Conservation (phyloP, 2,797 vertebrate genomes). For the Ambastaia sidthimunki region DNA sequence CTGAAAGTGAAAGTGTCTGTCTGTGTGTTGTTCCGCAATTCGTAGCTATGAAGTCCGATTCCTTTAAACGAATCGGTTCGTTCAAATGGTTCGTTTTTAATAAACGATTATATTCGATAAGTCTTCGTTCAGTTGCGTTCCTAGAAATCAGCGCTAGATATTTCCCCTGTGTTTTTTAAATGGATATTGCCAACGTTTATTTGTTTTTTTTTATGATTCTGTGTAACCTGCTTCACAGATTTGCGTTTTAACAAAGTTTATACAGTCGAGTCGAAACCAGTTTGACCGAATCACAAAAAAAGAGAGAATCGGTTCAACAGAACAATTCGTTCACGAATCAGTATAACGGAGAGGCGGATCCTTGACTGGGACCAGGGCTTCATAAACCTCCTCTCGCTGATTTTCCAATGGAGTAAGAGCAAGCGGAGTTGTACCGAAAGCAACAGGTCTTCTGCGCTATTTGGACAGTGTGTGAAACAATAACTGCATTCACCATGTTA, state of each 20-base stretch:
- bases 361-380: background rate
- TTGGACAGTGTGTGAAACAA: conserved; percentile 20
- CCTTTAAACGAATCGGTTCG: conserved; percentile 7
- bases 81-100: background rate
- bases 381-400: conserved; percentile 2
- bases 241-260: background rate
- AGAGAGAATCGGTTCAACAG: background rate
- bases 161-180: background rate
- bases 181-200: background rate
- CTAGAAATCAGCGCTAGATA: too few relatives aligned
- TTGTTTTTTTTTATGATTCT: background rate
- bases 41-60: background rate
- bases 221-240: background rate
- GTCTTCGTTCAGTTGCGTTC: background rate
- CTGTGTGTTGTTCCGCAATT: background rate
- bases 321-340: conserved; percentile 16
- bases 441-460: background rate
- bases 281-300: background rate
- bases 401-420: conserved; percentile 6
- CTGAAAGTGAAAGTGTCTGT: background rate
- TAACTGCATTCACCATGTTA: conserved; percentile 42
- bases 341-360: conserved; percentile 26
- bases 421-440: background rate
- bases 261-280: background rate
- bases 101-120: background rate